A percentile compares a stretch with the other conserved stretches of the same genome.
Conservation (phyloP, 2,797 vertebrate genomes). For the Capromys pilorides region DNA sequence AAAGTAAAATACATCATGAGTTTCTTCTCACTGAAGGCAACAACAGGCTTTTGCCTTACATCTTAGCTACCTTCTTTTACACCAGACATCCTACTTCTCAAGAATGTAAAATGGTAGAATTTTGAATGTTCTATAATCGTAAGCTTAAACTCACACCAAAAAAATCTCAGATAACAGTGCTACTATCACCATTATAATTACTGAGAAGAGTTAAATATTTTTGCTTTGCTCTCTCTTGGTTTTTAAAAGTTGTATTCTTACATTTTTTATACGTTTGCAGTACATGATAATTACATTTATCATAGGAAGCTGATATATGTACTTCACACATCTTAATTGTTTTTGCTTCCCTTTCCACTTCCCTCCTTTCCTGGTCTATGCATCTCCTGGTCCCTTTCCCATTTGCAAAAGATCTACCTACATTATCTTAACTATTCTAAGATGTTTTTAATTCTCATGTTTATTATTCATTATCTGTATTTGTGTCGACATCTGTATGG, state of each 20-base stretch:
- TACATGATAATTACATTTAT: background rate
- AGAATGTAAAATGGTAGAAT: background rate
- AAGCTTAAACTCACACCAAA: background rate
- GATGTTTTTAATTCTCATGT: background rate
- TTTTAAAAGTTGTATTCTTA: background rate
- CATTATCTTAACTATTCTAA: background rate
- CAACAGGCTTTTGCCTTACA: background rate
- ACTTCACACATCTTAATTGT: background rate
- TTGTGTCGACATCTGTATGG: background rate
- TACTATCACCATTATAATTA: background rate
- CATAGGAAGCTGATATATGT: too few relatives aligned
- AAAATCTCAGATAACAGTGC: background rate
- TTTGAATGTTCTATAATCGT: background rate
- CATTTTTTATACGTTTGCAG: background rate
- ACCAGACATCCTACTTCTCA: background rate
- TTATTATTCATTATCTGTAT: background rate
- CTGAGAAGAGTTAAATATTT: background rate
- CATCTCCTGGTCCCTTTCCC: background rate
- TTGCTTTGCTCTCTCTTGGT: background rate
- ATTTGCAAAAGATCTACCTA: background rate
- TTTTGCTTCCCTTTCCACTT: background rate
- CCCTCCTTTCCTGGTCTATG: background rate
- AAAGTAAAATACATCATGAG: background rate
- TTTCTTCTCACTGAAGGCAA: conserved; percentile 8
- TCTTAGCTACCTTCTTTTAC: conserved; percentile 4